These are phyloP conservation scores for Octodonta nipae DNA, from an alignment of 2,888 invertebrate species.

Conservation along the genomic window DNA sequence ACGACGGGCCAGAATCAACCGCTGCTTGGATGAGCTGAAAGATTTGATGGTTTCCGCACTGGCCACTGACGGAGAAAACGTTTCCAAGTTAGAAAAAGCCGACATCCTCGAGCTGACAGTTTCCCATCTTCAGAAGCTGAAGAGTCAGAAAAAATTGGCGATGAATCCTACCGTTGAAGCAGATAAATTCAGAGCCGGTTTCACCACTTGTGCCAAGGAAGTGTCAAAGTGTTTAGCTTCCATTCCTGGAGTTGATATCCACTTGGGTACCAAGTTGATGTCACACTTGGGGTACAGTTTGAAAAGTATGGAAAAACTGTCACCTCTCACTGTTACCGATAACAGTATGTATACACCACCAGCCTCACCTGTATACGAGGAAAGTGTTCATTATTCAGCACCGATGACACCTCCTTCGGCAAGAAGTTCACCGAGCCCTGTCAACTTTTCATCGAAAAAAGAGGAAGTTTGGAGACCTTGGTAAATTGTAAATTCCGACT, in stretches of 20 bases:
- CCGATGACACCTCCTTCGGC: too few relatives aligned
- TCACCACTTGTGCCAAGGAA: slow-evolving; percentile 78
- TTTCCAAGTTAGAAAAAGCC: slow-evolving; percentile 75
- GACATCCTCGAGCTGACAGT: slow-evolving; percentile 78
- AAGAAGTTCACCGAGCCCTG: too few relatives aligned
- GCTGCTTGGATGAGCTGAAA: slow-evolving; percentile 78
- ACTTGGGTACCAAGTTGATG: slow-evolving; percentile 75
- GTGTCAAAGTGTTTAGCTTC: slow-evolving; percentile 73
- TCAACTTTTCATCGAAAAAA: too few relatives aligned
- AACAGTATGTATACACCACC: background rate
- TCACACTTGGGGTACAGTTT: slow-evolving; percentile 73
- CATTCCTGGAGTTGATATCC: slow-evolving; percentile 71
- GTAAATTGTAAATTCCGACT: too few relatives aligned
- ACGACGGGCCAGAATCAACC: slow-evolving; percentile 77
- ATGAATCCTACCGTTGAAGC: slow-evolving; percentile 57
- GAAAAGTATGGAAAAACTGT: slow-evolving; percentile 56
- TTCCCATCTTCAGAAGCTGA: slow-evolving; percentile 68
- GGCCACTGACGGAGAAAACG: slow-evolving; percentile 77
- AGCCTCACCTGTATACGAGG: too few relatives aligned
- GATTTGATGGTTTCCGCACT: slow-evolving; percentile 77
- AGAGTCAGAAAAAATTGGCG: slow-evolving; percentile 61
- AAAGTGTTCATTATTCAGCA: too few relatives aligned
- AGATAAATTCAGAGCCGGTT: slow-evolving; percentile 73
- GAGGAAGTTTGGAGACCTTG: too few relatives aligned
- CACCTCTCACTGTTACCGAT: slow-evolving; percentile 34